Conservation (phyloP, 2,797 vertebrate species). For the Poecilia velifera region DNA sequence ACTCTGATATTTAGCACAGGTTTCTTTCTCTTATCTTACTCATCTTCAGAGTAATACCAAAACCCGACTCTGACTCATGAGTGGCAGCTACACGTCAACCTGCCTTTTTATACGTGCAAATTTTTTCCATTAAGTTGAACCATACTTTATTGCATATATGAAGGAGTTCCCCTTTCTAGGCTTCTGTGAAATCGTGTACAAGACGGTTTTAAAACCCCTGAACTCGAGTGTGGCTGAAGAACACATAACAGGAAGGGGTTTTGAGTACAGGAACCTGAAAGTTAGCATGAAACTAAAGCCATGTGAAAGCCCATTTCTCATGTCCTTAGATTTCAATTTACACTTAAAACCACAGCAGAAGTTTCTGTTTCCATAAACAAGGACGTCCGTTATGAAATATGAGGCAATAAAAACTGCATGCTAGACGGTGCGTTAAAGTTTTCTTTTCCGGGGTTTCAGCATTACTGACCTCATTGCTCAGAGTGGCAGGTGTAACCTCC, state of each 20-base stretch:
- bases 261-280: neutral
- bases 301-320: neutral
- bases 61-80: neutral
- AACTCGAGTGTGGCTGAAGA: neutral
- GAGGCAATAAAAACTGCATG: neutral
- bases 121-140: neutral
- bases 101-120: neutral
- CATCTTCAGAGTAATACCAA: neutral
- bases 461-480: conserved; percentile 52
- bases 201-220: no score
- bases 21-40: neutral
- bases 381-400: neutral
- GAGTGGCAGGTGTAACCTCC: conserved; percentile 26
- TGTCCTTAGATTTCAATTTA: neutral
- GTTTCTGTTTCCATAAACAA: neutral
- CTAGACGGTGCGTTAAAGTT: neutral
- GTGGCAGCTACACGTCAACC: neutral
- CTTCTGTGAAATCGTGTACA: neutral
- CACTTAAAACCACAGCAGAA: conserved; percentile 10
- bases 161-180: conserved; percentile 5
- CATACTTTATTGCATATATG: neutral
- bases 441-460: conserved; percentile 3
- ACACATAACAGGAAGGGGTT: conserved; percentile 7
- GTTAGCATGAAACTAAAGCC: neutral
- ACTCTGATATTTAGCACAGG: neutral